Conservation (phyloP, 2,797 vertebrate genomes). For the Momotus momota region DNA sequence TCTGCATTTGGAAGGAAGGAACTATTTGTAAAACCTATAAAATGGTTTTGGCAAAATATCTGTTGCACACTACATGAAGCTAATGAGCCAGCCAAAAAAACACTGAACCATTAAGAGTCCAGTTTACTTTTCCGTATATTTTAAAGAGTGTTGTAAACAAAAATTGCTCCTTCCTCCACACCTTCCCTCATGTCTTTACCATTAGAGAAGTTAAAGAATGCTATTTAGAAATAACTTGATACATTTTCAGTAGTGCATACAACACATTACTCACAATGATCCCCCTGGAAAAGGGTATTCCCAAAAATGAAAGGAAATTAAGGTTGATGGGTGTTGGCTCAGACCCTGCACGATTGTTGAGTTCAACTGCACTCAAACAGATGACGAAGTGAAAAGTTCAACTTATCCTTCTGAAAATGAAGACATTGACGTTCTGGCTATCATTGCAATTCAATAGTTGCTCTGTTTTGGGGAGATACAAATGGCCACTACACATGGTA, state of each 20-base stretch:
- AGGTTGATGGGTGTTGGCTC: not conserved
- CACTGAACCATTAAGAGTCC: not conserved
- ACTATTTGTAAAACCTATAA: constrained; percentile 66
- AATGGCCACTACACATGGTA: not conserved
- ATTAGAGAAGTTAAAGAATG: constrained; percentile 10
- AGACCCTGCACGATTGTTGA: not conserved
- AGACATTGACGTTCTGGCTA: not conserved
- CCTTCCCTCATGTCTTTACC: not conserved
- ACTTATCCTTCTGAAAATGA: not conserved
- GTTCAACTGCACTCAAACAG: not conserved
- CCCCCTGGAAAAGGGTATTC: fast-evolving
- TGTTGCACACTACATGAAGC: constrained; percentile 52
- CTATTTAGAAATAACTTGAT: not conserved
- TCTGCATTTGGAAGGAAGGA: constrained; percentile 63
- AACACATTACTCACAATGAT: not conserved
- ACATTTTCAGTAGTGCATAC: not conserved
- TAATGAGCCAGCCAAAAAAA: constrained; percentile 42
- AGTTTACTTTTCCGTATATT: constrained; percentile 20
- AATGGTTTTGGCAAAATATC: constrained; percentile 69
- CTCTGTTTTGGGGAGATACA: not conserved
- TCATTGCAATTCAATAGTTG: not conserved
- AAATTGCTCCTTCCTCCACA: not conserved
- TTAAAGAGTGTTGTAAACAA: constrained; percentile 17
- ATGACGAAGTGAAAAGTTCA: not conserved
- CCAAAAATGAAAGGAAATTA: not conserved